phyloP scores from a whole-genome alignment of 2,888 invertebrate genomes.

The Acronicta leporina region DNA sequence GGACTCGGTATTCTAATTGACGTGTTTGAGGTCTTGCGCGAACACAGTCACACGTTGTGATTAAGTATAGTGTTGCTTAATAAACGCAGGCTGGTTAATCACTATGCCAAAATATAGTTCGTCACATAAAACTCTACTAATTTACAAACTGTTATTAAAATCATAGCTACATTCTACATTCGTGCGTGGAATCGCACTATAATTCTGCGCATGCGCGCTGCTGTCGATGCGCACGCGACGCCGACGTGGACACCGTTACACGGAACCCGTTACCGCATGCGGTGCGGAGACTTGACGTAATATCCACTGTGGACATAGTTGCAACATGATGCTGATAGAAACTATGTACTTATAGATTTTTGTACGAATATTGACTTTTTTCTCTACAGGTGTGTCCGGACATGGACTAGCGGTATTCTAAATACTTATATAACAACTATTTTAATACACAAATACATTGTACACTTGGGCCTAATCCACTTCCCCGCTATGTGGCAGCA shows the following conservation, averaged over 20 bases:
- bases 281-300: constrained; percentile 21
- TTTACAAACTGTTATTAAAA: constrained; percentile 24
- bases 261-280: constrained; percentile 48
- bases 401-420: no score
- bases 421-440: no score
- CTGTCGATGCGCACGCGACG: constrained; percentile 41
- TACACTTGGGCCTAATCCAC: no score
- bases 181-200: constrained; percentile 30
- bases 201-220: constrained; percentile 32
- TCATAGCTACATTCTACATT: constrained; percentile 11
- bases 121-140: constrained; percentile 4
- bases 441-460: no score
- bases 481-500: no score
- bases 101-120: neutral
- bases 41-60: no score
- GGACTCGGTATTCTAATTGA: no score
- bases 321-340: constrained; percentile 1
- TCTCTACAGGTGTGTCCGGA: no score
- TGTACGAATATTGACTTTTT: no score
- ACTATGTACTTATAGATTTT: neutral
- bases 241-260: constrained; percentile 50
- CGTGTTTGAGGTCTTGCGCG: no score
- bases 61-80: no score
- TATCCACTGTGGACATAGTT: neutral
- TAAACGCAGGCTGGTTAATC: no score